Evolutionary conservation across 2,113 vertebrate genomes (phyloP).

Genomic region (Dolichallabes microphthalmus): DNA sequence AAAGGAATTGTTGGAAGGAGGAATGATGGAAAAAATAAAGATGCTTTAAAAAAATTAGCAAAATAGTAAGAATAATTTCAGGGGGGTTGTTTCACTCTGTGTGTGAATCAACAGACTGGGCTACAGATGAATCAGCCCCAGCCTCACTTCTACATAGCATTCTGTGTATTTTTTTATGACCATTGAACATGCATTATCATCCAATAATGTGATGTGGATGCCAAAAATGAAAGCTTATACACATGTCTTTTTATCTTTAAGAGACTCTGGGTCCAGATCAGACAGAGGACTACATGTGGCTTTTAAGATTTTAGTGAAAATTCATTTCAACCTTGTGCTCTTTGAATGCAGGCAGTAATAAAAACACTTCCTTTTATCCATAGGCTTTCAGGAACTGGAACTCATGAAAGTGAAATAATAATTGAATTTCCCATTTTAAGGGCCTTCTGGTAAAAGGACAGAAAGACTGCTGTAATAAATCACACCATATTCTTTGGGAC

Average conservation of each 20-base stretch:
- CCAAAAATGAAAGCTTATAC: background rate
- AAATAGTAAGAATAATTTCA: background rate
- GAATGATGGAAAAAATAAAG: background rate
- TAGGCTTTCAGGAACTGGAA: background rate
- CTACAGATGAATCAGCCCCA: background rate
- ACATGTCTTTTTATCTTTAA: background rate
- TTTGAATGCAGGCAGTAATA: background rate
- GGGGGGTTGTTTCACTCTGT: too few species aligned
- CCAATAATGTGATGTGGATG: background rate
- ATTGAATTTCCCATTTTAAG: slow-evolving; percentile 22
- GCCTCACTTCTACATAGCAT: background rate
- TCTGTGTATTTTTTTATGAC: background rate
- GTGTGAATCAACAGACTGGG: background rate
- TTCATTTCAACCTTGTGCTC: background rate
- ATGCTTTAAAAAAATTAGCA: background rate
- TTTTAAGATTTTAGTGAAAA: background rate
- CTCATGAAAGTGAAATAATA: slow-evolving; percentile 23
- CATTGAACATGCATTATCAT: background rate
- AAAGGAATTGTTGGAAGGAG: background rate
- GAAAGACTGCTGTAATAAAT: background rate
- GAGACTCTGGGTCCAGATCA: background rate
- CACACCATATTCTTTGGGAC: background rate
- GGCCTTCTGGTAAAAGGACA: slow-evolving; percentile 10
- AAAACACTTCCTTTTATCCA: slow-evolving; percentile 21
- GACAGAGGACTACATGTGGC: background rate